Conservation (phyloP, 2,797 vertebrate species). For the Vultur gryphus region DNA sequence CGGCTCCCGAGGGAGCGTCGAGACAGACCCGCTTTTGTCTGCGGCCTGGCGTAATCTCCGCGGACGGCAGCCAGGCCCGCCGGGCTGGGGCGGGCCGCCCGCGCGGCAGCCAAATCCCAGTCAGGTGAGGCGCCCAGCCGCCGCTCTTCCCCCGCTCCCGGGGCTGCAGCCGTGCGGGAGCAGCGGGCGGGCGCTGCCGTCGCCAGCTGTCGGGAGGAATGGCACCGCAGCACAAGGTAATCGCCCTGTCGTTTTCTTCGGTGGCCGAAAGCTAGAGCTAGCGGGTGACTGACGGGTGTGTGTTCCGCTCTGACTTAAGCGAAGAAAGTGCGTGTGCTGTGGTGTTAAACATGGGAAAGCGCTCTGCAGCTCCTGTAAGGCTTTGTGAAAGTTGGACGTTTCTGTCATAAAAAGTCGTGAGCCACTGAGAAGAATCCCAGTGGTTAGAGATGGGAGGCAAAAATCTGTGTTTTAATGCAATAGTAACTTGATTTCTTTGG, state of each 20-base stretch:
- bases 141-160: neutral
- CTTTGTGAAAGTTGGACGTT: fast-evolving
- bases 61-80: neutral
- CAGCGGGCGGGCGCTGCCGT: neutral
- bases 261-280: neutral
- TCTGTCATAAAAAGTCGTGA: no score
- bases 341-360: fast-evolving
- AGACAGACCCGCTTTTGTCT: neutral
- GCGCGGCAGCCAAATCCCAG: neutral
- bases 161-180: neutral
- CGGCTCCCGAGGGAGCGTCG: fast-evolving
- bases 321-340: fast-evolving
- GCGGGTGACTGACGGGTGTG: neutral
- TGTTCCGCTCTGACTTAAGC: neutral
- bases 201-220: neutral
- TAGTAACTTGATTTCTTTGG: neutral
- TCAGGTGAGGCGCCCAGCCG: neutral
- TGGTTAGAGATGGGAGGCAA: neutral
- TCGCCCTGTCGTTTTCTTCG: fast-evolving
- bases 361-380: neutral
- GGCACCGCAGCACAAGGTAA: neutral
- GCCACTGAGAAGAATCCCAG: neutral
- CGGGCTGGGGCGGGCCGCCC: neutral
- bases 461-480: no score
- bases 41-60: neutral